These are phyloP conservation scores for Poicephalus gulielmi DNA, from an alignment of 2,113 vertebrate species.

Conservation along the genomic window DNA sequence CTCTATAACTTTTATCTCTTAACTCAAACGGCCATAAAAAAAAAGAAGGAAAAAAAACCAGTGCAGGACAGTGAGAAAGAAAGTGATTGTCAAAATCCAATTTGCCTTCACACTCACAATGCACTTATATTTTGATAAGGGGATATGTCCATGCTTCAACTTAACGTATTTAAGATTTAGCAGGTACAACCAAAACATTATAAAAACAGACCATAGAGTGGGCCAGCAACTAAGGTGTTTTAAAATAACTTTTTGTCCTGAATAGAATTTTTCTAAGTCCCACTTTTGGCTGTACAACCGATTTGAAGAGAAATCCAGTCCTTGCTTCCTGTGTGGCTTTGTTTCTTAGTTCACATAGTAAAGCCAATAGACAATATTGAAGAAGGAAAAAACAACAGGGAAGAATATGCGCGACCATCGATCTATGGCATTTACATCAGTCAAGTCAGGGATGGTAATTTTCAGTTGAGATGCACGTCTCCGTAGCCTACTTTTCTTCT, in stretches of 20 bases:
- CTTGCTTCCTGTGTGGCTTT: slow-evolving; percentile 68
- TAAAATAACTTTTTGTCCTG: slow-evolving; percentile 85
- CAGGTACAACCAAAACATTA: slow-evolving; percentile 70
- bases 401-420: slow-evolving; percentile 99
- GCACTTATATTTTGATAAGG: slow-evolving; percentile 47
- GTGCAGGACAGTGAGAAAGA: not conserved
- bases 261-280: slow-evolving; percentile 85
- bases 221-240: slow-evolving; percentile 92
- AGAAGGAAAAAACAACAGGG: slow-evolving; percentile 97
- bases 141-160: slow-evolving; percentile 56
- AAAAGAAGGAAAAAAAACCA: not conserved
- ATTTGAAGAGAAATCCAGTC: slow-evolving; percentile 81
- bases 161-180: slow-evolving; percentile 30
- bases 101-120: slow-evolving; percentile 47
- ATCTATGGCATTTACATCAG: slow-evolving; percentile 98
- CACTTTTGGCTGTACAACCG: slow-evolving; percentile 83
- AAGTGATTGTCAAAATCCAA: slow-evolving; percentile 29
- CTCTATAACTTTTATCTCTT: not conserved
- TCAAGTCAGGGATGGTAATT: slow-evolving; percentile 97
- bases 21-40: not conserved
- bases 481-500: slow-evolving; percentile 95
- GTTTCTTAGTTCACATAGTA: slow-evolving; percentile 95
- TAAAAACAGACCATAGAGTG: slow-evolving; percentile 77
- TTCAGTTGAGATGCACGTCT: slow-evolving; percentile 94
- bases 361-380: slow-evolving; percentile 98